Evolutionary conservation across 30 jellyfish, hydroid and myxozoan genomes (phyloP).

Genomic region (Cassiopea xamachana): DNA sequence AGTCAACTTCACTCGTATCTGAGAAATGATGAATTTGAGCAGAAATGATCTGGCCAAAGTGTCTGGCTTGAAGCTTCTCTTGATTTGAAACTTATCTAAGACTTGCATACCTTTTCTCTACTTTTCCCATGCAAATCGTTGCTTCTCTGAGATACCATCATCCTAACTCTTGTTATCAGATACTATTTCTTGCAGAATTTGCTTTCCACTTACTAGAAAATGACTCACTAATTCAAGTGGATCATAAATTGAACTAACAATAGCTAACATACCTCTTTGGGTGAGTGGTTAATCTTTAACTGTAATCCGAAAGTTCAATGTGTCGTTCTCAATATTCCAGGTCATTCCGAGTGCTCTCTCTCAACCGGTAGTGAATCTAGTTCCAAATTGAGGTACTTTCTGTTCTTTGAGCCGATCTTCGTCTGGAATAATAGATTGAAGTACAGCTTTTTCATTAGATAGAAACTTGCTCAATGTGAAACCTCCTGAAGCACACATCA

Average conservation of each 20-base stretch:
- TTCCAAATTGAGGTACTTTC: conserved; percentile 18
- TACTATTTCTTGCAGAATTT: conserved; percentile 2
- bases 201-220: not conserved
- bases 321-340: conserved; percentile 9
- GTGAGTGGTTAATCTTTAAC: conserved; percentile 19
- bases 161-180: conserved; percentile 22
- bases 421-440: conserved; percentile 24
- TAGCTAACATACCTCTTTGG: not conserved
- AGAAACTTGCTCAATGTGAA: conserved; percentile 35
- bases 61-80: conserved; percentile 13
- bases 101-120: conserved; percentile 15
- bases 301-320: conserved; percentile 36
- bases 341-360: conserved; percentile 52
- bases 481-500: conserved; percentile 40
- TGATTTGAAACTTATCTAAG: not conserved
- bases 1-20: not conserved
- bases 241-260: not conserved
- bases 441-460: conserved; percentile 28
- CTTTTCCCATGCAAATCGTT: conserved; percentile 13
- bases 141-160: conserved; percentile 7
- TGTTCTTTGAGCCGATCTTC: conserved; percentile 31
- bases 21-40: conserved; percentile 17
- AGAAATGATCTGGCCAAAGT: conserved; percentile 7
- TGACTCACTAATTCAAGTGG: not conserved
- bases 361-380: conserved; percentile 18